Evolutionary conservation across 2,113 vertebrate genomes (phyloP).

Genomic region (Oncorhynchus gorbuscha): DNA sequence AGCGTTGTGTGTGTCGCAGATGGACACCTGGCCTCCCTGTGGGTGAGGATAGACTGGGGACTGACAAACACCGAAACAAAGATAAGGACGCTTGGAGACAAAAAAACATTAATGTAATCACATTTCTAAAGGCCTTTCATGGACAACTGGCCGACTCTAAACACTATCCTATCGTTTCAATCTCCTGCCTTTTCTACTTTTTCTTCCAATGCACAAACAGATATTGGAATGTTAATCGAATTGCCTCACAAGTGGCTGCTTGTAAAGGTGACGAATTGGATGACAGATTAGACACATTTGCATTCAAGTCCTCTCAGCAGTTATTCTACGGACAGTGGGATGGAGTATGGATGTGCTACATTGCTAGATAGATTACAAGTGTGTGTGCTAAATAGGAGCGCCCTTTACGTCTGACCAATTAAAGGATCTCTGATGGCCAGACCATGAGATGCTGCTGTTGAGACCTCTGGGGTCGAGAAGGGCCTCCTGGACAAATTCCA

Average conservation of each 20-base stretch:
- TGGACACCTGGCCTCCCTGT: not conserved
- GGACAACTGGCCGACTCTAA: not conserved
- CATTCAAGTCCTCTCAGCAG: conserved; percentile 80
- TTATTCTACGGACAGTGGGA: conserved; percentile 91
- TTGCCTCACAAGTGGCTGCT: no score
- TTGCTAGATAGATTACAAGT: no score
- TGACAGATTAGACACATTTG: no score
- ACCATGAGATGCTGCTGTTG: not conserved
- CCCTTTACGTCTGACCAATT: no score
- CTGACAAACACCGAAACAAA: not conserved
- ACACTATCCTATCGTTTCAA: not conserved
- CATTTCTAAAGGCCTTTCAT: not conserved
- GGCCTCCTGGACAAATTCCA: conserved; percentile 39
- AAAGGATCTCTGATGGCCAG: not conserved
- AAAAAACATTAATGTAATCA: not conserved
- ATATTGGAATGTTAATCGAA: no score
- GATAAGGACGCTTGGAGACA: not conserved
- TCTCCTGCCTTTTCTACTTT: not conserved
- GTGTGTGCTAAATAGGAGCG: no score
- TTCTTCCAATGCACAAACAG: no score
- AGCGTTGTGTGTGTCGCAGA: conserved; percentile 11
- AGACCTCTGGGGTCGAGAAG: not conserved
- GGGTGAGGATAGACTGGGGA: conserved; percentile 4
- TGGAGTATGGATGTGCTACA: conserved; percentile 72
- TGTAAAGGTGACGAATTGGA: no score